Evolutionary conservation across 2,113 vertebrate genomes (phyloP).

Genomic region (Phylloscopus trochilus): DNA sequence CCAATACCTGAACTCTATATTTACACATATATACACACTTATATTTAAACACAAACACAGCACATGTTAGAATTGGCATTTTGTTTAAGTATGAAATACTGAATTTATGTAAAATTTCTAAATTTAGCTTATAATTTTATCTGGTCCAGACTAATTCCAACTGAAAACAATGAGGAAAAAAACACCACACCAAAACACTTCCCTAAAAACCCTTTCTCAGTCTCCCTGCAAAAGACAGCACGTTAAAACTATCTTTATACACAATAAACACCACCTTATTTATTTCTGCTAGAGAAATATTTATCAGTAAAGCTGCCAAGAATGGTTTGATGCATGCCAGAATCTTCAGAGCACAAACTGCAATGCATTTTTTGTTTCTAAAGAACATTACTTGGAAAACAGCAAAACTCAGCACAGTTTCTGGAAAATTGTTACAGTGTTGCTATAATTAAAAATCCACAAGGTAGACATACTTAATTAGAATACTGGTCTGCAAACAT

Average conservation of each 20-base stretch:
- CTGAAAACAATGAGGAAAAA: background rate
- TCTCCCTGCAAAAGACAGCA: background rate
- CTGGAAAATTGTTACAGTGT: background rate
- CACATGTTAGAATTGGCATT: background rate
- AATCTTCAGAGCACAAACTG: background rate
- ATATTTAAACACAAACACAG: background rate
- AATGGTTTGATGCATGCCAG: background rate
- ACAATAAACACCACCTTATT: background rate
- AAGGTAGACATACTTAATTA: background rate
- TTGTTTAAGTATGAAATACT: background rate
- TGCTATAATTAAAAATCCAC: background rate
- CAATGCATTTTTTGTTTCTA: background rate
- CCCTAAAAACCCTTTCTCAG: background rate
- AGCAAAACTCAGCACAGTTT: background rate
- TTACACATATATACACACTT: background rate
- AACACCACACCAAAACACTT: background rate
- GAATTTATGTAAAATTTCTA: background rate
- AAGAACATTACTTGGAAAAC: background rate
- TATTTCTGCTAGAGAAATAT: background rate
- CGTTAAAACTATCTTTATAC: background rate
- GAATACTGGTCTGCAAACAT: background rate
- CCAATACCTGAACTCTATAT: background rate
- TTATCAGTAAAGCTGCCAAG: background rate
- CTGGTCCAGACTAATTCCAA: background rate
- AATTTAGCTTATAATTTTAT: background rate